Evolutionary conservation across 2,113 vertebrate genomes (phyloP).

Genomic region (Phalacrocorax brasilianus): DNA sequence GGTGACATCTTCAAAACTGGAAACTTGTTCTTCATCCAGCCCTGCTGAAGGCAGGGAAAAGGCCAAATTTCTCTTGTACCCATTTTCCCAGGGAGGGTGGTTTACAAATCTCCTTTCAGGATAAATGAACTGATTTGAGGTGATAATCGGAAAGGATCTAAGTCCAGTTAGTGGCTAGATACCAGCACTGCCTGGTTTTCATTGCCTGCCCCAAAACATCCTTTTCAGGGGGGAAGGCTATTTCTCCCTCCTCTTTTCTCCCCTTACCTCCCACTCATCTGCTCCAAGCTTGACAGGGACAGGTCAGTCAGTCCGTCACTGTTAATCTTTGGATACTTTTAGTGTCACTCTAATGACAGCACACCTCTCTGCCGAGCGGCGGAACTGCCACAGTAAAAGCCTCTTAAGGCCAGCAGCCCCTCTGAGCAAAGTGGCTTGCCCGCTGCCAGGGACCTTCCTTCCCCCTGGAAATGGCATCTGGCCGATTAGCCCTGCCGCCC

Average conservation of each 20-base stretch:
- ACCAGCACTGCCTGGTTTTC: neutral
- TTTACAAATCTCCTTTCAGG: neutral
- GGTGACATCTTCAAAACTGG: neutral
- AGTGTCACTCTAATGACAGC: constrained; percentile 71
- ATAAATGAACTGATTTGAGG: neutral
- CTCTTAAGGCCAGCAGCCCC: constrained; percentile 57
- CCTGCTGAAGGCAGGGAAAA: neutral
- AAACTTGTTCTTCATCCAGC: neutral
- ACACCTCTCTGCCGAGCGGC: neutral
- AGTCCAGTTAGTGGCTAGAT: neutral
- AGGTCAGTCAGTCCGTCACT: constrained; percentile 9
- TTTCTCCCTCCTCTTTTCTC: neutral
- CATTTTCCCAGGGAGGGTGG: neutral
- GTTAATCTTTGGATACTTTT: constrained; percentile 62
- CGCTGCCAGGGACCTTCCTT: constrained; percentile 56
- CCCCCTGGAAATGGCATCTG: constrained; percentile 46
- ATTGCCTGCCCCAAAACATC: neutral
- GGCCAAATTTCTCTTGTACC: neutral
- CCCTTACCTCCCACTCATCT: neutral
- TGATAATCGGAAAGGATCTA: neutral
- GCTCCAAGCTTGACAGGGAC: constrained; percentile 40
- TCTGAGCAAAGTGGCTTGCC: constrained; percentile 75
- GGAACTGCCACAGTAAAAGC: constrained; percentile 43
- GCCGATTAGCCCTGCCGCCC: constrained; percentile 28
- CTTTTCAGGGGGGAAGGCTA: accelerated